Evolutionary conservation across 2,113 vertebrate genomes (phyloP).

Genomic region (Gopherus evgoodei): DNA sequence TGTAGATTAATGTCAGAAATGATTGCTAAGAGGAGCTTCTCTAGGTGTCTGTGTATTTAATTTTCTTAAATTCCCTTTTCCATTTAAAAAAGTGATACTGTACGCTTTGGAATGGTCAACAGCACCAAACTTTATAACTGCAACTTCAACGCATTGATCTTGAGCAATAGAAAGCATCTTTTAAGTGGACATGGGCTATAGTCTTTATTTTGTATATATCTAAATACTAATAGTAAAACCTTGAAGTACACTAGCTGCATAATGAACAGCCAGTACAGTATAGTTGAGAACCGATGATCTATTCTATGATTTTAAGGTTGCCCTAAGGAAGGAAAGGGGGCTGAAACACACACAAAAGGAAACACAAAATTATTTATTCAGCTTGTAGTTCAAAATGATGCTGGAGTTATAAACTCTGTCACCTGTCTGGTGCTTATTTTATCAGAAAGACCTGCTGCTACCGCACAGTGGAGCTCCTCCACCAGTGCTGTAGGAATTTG

Average conservation of each 20-base stretch:
- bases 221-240: not conserved
- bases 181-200: not conserved
- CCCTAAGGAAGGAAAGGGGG: not conserved
- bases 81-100: not conserved
- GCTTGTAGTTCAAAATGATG: not conserved
- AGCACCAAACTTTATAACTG: not conserved
- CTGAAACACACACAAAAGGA: not conserved
- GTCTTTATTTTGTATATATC: not conserved
- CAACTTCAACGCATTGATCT: not conserved
- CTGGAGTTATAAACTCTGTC: not conserved
- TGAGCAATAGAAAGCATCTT: not conserved
- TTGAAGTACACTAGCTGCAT: not conserved
- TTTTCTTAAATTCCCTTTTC: not conserved
- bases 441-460: not conserved
- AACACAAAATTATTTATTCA: not conserved
- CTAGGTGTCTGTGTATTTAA: not conserved
- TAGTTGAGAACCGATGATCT: too few species aligned
- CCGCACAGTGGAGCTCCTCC: not conserved
- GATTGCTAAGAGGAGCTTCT: not conserved
- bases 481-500: not conserved
- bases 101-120: not conserved
- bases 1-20: not conserved
- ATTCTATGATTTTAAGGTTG: slow-evolving; percentile 1
- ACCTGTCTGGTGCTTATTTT: not conserved
- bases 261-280: not conserved